Evolutionary conservation across 2,888 invertebrate genomes (phyloP).

Genomic region (Orthosia gothica): DNA sequence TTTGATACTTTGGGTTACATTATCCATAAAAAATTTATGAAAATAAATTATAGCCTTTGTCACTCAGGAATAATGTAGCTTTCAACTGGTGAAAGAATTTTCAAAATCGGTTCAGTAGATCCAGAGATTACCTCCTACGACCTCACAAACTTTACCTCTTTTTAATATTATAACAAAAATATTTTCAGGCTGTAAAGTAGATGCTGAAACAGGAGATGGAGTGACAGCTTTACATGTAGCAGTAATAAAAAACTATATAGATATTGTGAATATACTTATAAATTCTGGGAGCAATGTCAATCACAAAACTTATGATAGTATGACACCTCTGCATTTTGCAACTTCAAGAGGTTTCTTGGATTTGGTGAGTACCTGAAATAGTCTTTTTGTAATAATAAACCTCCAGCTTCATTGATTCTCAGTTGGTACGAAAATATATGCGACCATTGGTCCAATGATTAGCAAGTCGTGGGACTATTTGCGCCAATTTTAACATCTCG

Average conservation of each 20-base stretch:
- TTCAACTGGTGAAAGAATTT: too few relatives aligned
- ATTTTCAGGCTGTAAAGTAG: slow-evolving; percentile 91
- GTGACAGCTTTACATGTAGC: slow-evolving; percentile 94
- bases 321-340: slow-evolving; percentile 92
- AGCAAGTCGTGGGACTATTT: neutral
- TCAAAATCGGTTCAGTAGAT: too few relatives aligned
- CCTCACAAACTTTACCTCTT: too few relatives aligned
- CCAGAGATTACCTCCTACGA: too few relatives aligned
- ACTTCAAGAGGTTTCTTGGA: slow-evolving; percentile 91
- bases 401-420: neutral
- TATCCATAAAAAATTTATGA: too few relatives aligned
- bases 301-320: slow-evolving; percentile 92
- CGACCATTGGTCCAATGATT: neutral
- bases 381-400: neutral
- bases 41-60: too few relatives aligned
- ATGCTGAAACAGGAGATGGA: slow-evolving; percentile 93
- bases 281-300: slow-evolving; percentile 92
- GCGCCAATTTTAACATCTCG: neutral
- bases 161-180: too few relatives aligned
- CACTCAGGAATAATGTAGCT: too few relatives aligned
- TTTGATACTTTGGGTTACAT: too few relatives aligned
- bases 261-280: slow-evolving; percentile 91
- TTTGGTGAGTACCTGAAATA: slow-evolving; percentile 81
- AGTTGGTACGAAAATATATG: neutral
- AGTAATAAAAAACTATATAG: slow-evolving; percentile 90